phyloP scores from a whole-genome alignment of 2,797 vertebrate genomes.

The Arrhamphus sclerolepis region DNA sequence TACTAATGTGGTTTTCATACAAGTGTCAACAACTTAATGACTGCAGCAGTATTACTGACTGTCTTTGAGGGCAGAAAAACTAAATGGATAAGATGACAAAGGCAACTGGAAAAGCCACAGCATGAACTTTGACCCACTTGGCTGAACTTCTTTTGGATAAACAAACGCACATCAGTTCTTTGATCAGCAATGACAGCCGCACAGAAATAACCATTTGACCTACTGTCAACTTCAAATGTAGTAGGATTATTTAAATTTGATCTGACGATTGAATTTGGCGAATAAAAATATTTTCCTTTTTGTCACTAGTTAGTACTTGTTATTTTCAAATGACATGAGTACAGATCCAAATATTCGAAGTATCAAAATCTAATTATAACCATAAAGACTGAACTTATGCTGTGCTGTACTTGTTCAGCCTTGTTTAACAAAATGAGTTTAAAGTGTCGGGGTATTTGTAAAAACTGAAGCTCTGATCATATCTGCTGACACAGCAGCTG shows the following conservation, averaged over 20 bases:
- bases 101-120: neutral
- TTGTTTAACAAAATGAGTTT: neutral
- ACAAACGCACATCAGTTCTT: no score
- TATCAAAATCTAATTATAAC: neutral
- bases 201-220: no score
- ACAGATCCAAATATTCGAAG: no score
- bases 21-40: neutral
- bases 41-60: neutral
- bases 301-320: no score
- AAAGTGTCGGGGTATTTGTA: neutral
- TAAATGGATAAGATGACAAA: neutral
- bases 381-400: no score
- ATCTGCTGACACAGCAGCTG: neutral
- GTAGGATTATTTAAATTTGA: no score
- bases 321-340: no score
- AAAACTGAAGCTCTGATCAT: neutral
- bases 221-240: no score
- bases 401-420: neutral
- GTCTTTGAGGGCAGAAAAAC: no score
- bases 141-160: constrained; percentile 14
- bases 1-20: neutral
- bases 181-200: no score
- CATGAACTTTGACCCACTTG: constrained; percentile 31
- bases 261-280: no score
- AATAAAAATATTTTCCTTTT: no score